Conservation (phyloP, 1,140 invertebrate species). For the Drosophila azteca region DNA sequence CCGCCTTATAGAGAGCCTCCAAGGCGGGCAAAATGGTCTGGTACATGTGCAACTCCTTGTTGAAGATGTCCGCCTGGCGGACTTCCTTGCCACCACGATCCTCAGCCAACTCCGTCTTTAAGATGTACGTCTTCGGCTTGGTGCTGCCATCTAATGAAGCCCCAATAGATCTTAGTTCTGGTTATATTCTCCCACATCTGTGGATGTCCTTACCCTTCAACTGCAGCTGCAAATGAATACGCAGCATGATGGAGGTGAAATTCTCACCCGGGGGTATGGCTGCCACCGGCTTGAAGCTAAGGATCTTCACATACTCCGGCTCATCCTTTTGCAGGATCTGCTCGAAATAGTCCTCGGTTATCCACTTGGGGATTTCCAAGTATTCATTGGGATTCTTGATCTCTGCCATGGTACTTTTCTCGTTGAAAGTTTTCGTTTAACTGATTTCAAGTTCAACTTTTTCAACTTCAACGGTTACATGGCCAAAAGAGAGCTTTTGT, state of each 20-base stretch:
- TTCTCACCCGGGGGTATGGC: slow-evolving; percentile 73
- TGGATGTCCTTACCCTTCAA: slow-evolving; percentile 46
- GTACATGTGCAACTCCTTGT: slow-evolving; percentile 65
- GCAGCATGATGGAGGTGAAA: slow-evolving; percentile 69
- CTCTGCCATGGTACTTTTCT: not conserved
- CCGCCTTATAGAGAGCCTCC: slow-evolving; percentile 61
- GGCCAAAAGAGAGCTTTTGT: no score
- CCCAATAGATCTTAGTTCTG: no score
- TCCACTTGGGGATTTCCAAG: slow-evolving; percentile 81
- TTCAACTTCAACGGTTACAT: no score
- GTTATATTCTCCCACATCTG: no score
- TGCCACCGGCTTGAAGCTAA: slow-evolving; percentile 61
- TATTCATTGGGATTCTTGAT: slow-evolving; percentile 69
- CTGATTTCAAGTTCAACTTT: not conserved
- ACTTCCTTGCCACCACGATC: slow-evolving; percentile 58
- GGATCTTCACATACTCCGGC: slow-evolving; percentile 69
- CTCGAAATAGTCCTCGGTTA: slow-evolving; percentile 83
- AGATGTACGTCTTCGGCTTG: slow-evolving; percentile 60
- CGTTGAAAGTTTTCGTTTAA: slow-evolving; percentile 4
- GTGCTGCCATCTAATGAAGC: slow-evolving; percentile 48
- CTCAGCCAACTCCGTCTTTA: slow-evolving; percentile 65
- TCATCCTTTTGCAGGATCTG: slow-evolving; percentile 78
- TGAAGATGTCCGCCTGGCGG: slow-evolving; percentile 48
- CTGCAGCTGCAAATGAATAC: slow-evolving; percentile 61
- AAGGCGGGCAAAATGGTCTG: slow-evolving; percentile 64